Percentiles rank a stretch among this genome's conserved stretches.
phyloP scores from a whole-genome alignment of 1,140 invertebrate genomes.

The Hylaeus volcanicus region DNA sequence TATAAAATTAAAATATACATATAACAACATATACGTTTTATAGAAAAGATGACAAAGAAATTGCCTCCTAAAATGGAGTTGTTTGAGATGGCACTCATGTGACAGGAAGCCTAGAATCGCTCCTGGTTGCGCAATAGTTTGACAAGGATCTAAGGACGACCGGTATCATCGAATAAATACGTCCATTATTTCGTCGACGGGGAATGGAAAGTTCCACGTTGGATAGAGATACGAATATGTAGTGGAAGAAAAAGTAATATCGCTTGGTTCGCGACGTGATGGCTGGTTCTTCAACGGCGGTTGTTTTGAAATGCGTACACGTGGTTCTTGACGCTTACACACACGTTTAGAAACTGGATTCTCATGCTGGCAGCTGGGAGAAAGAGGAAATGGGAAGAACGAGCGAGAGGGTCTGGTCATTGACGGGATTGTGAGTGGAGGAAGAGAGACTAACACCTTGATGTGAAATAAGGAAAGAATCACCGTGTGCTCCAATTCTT shows the following conservation, averaged over 20 bases:
- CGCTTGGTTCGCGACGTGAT: neutral
- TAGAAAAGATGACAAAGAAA: too few species aligned
- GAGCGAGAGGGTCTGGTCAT: slow-evolving; percentile 19
- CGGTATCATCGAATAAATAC: neutral
- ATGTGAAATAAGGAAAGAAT: neutral
- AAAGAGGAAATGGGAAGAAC: neutral
- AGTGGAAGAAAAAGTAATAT: neutral
- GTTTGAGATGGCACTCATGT: too few species aligned
- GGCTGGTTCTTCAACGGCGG: neutral
- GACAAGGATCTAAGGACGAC: too few species aligned
- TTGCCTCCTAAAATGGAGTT: too few species aligned
- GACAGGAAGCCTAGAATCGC: too few species aligned
- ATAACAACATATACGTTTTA: too few species aligned
- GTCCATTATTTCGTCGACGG: neutral
- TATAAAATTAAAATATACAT: too few species aligned
- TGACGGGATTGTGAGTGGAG: slow-evolving; percentile 6
- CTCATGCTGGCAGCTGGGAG: neutral
- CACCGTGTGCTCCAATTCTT: too few species aligned
- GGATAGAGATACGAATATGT: too few species aligned
- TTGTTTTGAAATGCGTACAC: slow-evolving; percentile 51
- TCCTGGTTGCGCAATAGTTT: neutral
- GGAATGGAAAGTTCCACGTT: slow-evolving; percentile 15
- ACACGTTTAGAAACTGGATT: slow-evolving; percentile 37
- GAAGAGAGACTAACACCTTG: neutral
- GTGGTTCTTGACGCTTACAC: slow-evolving; percentile 12